phyloP scores from a whole-genome alignment of 2,113 vertebrate genomes.

The Panurus biarmicus region DNA sequence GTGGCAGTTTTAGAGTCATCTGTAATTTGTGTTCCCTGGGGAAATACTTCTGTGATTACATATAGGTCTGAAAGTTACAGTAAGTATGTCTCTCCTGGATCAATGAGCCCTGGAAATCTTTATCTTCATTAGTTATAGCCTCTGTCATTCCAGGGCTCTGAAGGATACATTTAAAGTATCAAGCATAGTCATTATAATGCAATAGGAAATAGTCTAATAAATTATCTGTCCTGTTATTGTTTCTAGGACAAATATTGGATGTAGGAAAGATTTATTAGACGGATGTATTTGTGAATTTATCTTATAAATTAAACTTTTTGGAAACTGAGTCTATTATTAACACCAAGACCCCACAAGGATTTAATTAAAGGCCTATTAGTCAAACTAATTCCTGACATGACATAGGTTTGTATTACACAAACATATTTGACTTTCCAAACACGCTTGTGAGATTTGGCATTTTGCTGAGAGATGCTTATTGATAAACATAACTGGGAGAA shows the following conservation, averaged over 20 bases:
- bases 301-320: slow-evolving; percentile 70
- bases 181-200: background rate
- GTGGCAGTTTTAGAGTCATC: slow-evolving; percentile 54
- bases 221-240: slow-evolving; percentile 51
- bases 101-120: slow-evolving; percentile 8
- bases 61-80: slow-evolving; percentile 22
- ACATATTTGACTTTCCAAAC: slow-evolving; percentile 75
- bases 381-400: slow-evolving; percentile 76
- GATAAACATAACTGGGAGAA: slow-evolving; percentile 68
- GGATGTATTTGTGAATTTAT: slow-evolving; percentile 68
- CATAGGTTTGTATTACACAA: slow-evolving; percentile 75
- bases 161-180: background rate
- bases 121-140: slow-evolving; percentile 43
- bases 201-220: slow-evolving; percentile 54
- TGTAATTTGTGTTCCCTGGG: slow-evolving; percentile 41
- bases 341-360: slow-evolving; percentile 75
- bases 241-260: slow-evolving; percentile 40
- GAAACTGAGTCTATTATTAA: slow-evolving; percentile 61
- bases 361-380: slow-evolving; percentile 78
- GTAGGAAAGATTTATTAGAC: slow-evolving; percentile 57
- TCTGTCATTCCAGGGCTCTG: background rate
- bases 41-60: slow-evolving; percentile 51
- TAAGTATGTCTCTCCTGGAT: slow-evolving; percentile 13
- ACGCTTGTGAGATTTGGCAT: slow-evolving; percentile 62
- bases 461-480: slow-evolving; percentile 69